Base-by-base conservation (phyloP, 2,113 vertebrate genomes). In the Falcunculus frontatus region DNA sequence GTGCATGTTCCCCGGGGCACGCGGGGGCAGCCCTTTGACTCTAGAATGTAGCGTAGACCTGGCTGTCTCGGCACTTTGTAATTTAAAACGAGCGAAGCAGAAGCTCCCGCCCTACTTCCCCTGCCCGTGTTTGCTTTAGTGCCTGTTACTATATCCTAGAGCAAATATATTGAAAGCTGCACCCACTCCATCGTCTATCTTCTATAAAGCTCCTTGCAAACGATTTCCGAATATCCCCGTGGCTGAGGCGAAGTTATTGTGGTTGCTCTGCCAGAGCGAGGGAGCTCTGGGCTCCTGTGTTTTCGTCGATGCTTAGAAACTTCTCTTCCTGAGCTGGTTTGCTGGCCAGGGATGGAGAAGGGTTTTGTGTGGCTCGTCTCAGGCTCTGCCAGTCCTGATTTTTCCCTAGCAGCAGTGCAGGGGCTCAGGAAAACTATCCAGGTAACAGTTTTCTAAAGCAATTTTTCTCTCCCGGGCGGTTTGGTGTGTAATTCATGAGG, bases 131-230 rank as follows among this genome's bases (percentile, higher is more conserved):
- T 95, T 63, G 95, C 95, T 91, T 93, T 75, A 56, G 89, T 69
- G 78, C 86, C 95, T 92, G 94, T 75, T 94, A 77, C 63, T 79
- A n/a, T 96, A 79, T 56, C 81, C 91, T 96, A 93, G 32, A 96
- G 68, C 90, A 96, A 95, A 95, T 94, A 94, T 80, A 96, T 68
- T 2, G 39, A 53, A 97, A 90, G 92, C 94, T 86, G 91, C 92
- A 85, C 70, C 92, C 75, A 2, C 59, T 72, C 78, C 21, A 13
- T 49, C 10, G 87, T 84, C 85, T 87, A 44, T 90, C 93, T 93
- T 84, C 63, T 93, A 5, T 84, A 68, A 73, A 86, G 78, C 89
- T 95, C 26, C 75, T 77, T 35, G 91, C 84, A 26, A 27, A 13
- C 5, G 25, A 30, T 70, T 75, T 39, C 70, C 1, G 5, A 69